Conservation (phyloP, 2,797 vertebrate genomes). For the Paedocypris micromegethes region DNA sequence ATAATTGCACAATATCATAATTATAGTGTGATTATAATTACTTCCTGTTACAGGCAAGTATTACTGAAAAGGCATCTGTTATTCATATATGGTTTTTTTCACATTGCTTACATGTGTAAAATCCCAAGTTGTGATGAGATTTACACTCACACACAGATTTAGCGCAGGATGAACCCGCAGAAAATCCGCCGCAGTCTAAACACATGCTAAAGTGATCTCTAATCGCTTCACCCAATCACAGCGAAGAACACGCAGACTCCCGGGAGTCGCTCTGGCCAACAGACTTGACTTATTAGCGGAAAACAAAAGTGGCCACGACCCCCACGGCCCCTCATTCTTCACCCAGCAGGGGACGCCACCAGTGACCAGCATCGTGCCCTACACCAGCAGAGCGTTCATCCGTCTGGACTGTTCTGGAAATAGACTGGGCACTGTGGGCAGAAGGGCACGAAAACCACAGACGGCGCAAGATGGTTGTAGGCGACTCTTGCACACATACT, state of each 20-base stretch:
- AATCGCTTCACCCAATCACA: slow-evolving; percentile 42
- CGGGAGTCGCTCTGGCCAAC: slow-evolving; percentile 25
- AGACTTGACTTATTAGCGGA: slow-evolving; percentile 43
- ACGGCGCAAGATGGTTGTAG: background rate
- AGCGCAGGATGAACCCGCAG: slow-evolving; percentile 13
- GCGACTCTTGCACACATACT: slow-evolving; percentile 8
- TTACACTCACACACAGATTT: slow-evolving; percentile 15
- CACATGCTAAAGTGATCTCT: slow-evolving; percentile 16
- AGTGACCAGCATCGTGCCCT: slow-evolving; percentile 29
- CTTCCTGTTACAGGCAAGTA: too few species aligned
- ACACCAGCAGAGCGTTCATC: slow-evolving; percentile 35
- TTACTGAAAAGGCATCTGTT: too few species aligned
- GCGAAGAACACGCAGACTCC: slow-evolving; percentile 25
- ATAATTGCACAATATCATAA: too few species aligned
- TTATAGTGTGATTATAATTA: too few species aligned
- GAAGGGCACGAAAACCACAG: slow-evolving; percentile 28
- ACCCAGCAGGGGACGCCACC: slow-evolving; percentile 36
- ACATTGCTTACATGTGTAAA: too few species aligned
- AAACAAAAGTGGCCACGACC: slow-evolving; percentile 38
- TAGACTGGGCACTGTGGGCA: slow-evolving; percentile 18
- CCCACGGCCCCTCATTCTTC: slow-evolving; percentile 42
- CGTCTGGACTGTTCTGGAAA: slow-evolving; percentile 38
- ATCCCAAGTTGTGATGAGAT: background rate
- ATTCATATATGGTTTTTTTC: too few species aligned
- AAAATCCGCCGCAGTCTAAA: slow-evolving; percentile 1